phyloP scores from a whole-genome alignment of 2,888 invertebrate genomes.

The Leucoma salicis region DNA sequence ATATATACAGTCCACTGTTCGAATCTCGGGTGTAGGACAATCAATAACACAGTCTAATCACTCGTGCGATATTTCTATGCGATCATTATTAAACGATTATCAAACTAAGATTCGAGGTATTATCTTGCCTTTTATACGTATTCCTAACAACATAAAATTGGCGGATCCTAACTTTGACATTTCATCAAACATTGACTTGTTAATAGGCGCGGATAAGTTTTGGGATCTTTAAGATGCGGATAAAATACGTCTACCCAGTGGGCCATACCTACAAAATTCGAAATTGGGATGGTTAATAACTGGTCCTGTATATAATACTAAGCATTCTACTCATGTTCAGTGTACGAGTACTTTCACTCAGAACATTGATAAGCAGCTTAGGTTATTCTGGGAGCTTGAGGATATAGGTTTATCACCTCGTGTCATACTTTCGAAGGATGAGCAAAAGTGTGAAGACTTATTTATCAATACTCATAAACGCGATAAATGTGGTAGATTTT shows the following conservation, averaged over 20 bases:
- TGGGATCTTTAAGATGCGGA: conserved; percentile 3
- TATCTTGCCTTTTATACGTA: conserved; percentile 11
- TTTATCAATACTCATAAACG: conserved; percentile 1
- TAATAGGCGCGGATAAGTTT: conserved; percentile 5
- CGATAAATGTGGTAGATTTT: conserved; percentile 1
- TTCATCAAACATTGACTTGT: background rate
- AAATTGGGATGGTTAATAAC: conserved; percentile 9
- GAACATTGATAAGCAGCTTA: conserved; percentile 1
- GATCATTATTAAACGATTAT: conserved; percentile 13
- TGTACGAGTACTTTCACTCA: too few species aligned
- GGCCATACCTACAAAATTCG: conserved; percentile 11
- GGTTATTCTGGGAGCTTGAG: conserved; percentile 14
- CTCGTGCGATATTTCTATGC: conserved; percentile 13
- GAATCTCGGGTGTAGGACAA: conserved; percentile 19
- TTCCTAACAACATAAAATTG: conserved; percentile 2
- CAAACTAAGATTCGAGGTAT: conserved; percentile 16
- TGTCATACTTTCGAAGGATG: background rate
- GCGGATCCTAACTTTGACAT: conserved; percentile 7
- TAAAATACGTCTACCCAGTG: background rate
- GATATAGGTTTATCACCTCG: background rate
- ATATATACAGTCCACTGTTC: conserved; percentile 15
- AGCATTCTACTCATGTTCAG: too few species aligned
- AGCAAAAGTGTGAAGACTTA: conserved; percentile 7
- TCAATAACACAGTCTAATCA: conserved; percentile 14
- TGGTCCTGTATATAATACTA: conserved; percentile 1